phyloP scores from a whole-genome alignment of 2,113 vertebrate species.

The Poeciliopsis turrubarensis region DNA sequence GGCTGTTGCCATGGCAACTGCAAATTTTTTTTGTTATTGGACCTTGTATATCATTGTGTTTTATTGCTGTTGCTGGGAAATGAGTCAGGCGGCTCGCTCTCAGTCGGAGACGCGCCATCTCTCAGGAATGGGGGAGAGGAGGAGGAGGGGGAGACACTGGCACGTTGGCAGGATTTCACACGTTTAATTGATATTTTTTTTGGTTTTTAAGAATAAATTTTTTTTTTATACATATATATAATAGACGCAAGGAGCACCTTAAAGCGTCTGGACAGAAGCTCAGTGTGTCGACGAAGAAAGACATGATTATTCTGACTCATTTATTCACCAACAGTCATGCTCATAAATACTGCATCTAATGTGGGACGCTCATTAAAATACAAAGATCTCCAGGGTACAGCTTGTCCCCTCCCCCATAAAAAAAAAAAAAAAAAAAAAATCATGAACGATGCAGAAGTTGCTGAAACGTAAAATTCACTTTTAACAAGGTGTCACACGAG shows the following conservation, averaged over 20 bases:
- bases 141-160: not conserved
- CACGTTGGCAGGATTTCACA: not conserved
- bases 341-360: not conserved
- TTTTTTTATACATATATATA: too few relatives aligned
- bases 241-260: not conserved
- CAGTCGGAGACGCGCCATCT: not conserved
- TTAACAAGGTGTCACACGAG: constrained; percentile 13
- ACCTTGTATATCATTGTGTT: constrained; percentile 72
- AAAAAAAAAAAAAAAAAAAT: constrained; percentile 7
- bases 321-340: not conserved
- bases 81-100: constrained; percentile 12
- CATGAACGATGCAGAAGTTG: constrained; percentile 23
- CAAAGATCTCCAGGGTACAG: constrained; percentile 9
- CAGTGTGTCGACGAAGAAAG: too few relatives aligned
- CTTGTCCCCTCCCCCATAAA: not conserved
- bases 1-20: constrained; percentile 79
- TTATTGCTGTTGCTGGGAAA: constrained; percentile 68
- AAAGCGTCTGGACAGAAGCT: not conserved
- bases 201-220: too few relatives aligned
- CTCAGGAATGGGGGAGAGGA: constrained; percentile 26
- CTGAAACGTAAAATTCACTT: constrained; percentile 27
- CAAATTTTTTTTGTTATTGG: constrained; percentile 72
- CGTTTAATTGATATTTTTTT: not conserved
- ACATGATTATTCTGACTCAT: not conserved
- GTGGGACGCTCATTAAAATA: constrained; percentile 26